Evolutionary conservation across 2,113 vertebrate genomes (phyloP).

Genomic region (Tor tambroides): DNA sequence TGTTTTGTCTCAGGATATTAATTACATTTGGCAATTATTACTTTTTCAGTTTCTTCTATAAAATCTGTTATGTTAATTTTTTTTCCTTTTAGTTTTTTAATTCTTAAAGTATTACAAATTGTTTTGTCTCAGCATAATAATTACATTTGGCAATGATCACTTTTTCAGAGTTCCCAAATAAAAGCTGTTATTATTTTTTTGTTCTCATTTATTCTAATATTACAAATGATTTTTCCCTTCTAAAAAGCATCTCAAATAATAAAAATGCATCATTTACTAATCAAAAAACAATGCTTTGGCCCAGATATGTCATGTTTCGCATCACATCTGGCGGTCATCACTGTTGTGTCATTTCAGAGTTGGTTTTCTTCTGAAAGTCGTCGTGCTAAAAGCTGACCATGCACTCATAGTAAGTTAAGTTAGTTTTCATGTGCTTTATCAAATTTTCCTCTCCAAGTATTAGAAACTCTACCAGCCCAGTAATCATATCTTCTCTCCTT

Average conservation of each 20-base stretch:
- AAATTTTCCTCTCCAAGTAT: constrained; percentile 46
- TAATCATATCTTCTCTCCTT: constrained; percentile 52
- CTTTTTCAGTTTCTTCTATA: too few relatives aligned
- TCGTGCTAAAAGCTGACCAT: constrained; percentile 16
- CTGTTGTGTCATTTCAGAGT: not conserved
- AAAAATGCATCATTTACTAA: not conserved
- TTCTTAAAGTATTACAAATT: too few relatives aligned
- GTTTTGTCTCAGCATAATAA: not conserved
- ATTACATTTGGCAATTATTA: not conserved
- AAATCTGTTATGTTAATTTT: too few relatives aligned
- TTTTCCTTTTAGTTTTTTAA: too few relatives aligned
- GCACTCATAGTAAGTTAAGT: not conserved
- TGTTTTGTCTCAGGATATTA: not conserved
- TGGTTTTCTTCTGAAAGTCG: constrained; percentile 11
- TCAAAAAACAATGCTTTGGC: not conserved
- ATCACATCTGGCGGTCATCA: not conserved
- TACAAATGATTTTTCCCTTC: not conserved
- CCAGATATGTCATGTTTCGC: not conserved
- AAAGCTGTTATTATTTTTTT: not conserved
- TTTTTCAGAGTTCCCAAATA: not conserved
- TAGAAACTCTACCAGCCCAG: constrained; percentile 43
- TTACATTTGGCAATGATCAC: not conserved
- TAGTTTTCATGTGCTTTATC: constrained; percentile 44
- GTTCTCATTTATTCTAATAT: not conserved
- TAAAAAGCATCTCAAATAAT: not conserved